Conservation (phyloP, 2,888 invertebrate genomes). For the Sarcophaga caerulescens region DNA sequence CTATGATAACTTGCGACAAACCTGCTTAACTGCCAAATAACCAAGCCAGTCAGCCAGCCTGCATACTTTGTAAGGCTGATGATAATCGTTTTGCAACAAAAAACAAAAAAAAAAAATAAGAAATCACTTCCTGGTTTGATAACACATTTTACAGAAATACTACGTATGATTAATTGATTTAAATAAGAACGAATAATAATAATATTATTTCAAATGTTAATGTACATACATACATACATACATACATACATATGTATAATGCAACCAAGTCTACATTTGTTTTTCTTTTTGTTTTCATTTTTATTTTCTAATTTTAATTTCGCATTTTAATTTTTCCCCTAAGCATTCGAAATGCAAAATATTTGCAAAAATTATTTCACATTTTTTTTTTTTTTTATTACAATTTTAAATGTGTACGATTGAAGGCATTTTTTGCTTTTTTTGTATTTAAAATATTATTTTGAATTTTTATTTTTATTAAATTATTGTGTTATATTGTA, state of each 20-base stretch:
- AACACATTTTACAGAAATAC: conserved; percentile 37
- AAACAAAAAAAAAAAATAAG: background rate
- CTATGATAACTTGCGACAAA: background rate
- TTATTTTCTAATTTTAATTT: background rate
- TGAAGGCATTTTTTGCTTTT: background rate
- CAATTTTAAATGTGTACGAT: background rate
- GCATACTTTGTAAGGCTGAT: conserved; percentile 51
- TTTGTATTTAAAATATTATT: background rate
- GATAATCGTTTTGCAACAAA: conserved; percentile 52
- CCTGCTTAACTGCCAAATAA: conserved; percentile 17
- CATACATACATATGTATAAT: too few relatives aligned
- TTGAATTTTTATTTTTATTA: background rate
- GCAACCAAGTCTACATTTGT: background rate
- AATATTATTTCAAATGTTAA: background rate
- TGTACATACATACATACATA: too few relatives aligned
- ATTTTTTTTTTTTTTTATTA: background rate
- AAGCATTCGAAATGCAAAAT: too few relatives aligned
- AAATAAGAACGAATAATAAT: conserved; percentile 57
- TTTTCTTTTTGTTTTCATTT: background rate
- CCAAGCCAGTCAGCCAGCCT: conserved; percentile 24
- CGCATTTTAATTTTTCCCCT: background rate
- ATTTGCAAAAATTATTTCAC: background rate
- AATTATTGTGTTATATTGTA: conserved; percentile 1
- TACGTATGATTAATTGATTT: conserved; percentile 60
- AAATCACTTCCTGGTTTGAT: conserved; percentile 65